Evolutionary conservation across 2,888 invertebrate species (phyloP), one percentile per base, ranked within the genome.

Genomic region (Platycheirus albimanus): DNA sequence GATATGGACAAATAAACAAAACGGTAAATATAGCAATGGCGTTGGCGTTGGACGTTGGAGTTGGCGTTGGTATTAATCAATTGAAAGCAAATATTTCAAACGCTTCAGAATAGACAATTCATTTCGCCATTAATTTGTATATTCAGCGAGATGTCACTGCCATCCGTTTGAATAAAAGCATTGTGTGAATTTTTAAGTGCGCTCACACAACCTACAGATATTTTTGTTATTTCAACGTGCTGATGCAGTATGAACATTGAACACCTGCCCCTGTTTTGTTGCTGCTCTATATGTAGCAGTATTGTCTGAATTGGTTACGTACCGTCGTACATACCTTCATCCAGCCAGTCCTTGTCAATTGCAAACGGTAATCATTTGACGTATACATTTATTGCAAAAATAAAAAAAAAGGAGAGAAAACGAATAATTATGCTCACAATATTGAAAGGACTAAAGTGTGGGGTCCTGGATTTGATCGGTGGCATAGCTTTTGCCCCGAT

Each of bases 71-170:
- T 43, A 13, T 56, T 80, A 70, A 80, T 75, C 75, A 64, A 80
- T 75, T 36, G 30, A 64, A 69, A 49, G 64, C 76, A 64, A 80
- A 81, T 64, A 38, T 58, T 66, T 76, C 64, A 61, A 70, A 76
- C 69, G 17, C 49, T 63, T 74, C 61, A 63, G 52, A 74, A 74
- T 76, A 81, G 64, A 76, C 70, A 76, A 76, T 76, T 71, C 58
- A 52, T 81, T 76, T 76, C 17, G 66, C 38, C 45, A 76, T 76
- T 76, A 81, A 81, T 76, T 81, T 76, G 76, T 81, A 28, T 61
- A 80, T 70, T 76, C 64, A 81, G 70, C 76, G 64, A 71, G 80
- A 76, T 76, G 80, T 81, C 80, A 71, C 38, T 70, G 58, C 49
- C 75, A 81, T 51, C 47, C 70, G 58, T 61, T 24, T 70, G 47